phyloP scores from a whole-genome alignment of 2,797 vertebrate species.

The Tragopan temminckii region DNA sequence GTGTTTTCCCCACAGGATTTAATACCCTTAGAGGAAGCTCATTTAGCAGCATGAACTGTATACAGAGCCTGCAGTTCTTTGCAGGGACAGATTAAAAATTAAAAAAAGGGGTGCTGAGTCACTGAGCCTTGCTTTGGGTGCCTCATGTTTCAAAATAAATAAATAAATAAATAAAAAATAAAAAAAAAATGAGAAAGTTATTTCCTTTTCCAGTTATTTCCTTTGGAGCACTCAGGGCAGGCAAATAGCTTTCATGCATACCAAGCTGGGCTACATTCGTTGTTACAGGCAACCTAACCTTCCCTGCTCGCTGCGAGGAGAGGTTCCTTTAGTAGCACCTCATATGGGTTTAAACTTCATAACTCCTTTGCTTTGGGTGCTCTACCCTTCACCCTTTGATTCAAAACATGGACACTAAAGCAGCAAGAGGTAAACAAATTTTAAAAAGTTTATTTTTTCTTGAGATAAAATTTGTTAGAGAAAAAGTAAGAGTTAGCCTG shows the following conservation, averaged over 20 bases:
- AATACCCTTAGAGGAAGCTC: not conserved
- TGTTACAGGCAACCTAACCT: not conserved
- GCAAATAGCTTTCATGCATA: not conserved
- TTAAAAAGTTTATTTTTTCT: not conserved
- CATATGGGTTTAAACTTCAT: not conserved
- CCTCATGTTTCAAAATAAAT: not conserved
- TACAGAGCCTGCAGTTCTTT: not conserved
- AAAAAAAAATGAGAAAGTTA: not conserved
- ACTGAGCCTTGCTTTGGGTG: not conserved
- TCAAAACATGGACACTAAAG: not conserved
- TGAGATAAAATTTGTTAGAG: not conserved
- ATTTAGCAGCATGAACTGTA: not conserved
- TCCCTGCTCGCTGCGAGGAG: not conserved
- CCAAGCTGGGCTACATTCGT: not conserved
- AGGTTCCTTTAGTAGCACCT: not conserved
- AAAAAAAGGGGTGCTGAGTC: not conserved
- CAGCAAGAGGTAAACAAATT: not conserved
- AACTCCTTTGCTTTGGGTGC: not conserved
- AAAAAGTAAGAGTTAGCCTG: not conserved
- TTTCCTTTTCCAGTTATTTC: not conserved
- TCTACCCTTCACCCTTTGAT: not conserved
- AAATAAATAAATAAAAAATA: too few species aligned
- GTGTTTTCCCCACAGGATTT: not conserved
- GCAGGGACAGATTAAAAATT: not conserved
- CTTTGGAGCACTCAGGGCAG: not conserved